A percentile compares a stretch with the other conserved stretches of the same genome.
Conservation (phyloP, 2,888 invertebrate genomes). For the Coronaproctus castanopsis region DNA sequence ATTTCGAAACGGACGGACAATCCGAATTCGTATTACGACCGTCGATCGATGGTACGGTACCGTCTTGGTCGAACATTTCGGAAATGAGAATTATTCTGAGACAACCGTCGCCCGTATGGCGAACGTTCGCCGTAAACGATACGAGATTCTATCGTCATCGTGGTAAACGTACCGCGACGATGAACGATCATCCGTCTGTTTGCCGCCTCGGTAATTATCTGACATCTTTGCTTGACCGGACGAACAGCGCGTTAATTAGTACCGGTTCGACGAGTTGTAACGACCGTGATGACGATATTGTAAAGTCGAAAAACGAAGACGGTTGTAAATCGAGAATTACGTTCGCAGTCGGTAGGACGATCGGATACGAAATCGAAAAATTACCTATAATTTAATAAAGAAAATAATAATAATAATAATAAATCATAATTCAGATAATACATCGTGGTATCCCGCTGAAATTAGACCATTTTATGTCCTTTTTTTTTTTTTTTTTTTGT, state of each 20-base stretch:
- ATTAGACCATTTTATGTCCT: too few relatives aligned
- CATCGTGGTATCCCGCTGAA: too few relatives aligned
- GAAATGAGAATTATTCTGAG: slow-evolving; percentile 15
- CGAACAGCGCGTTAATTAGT: slow-evolving; percentile 5
- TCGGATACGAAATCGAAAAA: slow-evolving; percentile 11
- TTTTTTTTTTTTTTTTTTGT: too few relatives aligned
- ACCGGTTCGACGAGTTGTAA: too few relatives aligned
- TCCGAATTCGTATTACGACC: slow-evolving; percentile 12
- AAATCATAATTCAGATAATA: too few relatives aligned
- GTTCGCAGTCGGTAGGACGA: slow-evolving; percentile 5
- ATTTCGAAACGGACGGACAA: slow-evolving; percentile 14
- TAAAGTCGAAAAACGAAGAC: slow-evolving; percentile 1
- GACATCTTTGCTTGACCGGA: slow-evolving; percentile 4
- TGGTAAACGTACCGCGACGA: background rate
- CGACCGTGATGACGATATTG: slow-evolving; percentile 2
- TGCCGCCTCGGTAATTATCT: background rate
- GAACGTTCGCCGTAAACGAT: slow-evolving; percentile 13
- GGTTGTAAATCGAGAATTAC: slow-evolving; percentile 8
- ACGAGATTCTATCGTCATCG: slow-evolving; percentile 13
- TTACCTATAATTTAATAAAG: slow-evolving; percentile 5
- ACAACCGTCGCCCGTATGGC: slow-evolving; percentile 16
- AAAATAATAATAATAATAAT: too few relatives aligned
- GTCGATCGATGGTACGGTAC: background rate
- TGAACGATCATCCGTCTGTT: too few relatives aligned
- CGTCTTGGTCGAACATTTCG: slow-evolving; percentile 13